Evolutionary conservation across 2,113 vertebrate species (phyloP).

Genomic region (Bufo bufo): DNA sequence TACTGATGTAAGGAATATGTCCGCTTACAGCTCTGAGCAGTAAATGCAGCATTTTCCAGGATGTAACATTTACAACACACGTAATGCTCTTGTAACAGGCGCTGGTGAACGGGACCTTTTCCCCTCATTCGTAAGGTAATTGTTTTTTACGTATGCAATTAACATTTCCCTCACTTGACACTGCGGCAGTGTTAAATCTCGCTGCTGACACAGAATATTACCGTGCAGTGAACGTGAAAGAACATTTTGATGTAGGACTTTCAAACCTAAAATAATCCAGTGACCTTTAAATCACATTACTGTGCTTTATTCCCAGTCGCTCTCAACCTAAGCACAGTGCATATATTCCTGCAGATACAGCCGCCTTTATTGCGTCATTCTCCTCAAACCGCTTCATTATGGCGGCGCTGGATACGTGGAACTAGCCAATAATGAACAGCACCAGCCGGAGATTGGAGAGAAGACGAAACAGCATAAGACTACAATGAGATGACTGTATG

Average conservation of each 20-base stretch:
- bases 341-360: background rate
- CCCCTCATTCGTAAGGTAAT: background rate
- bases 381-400: background rate
- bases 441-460: background rate
- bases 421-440: background rate
- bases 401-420: background rate
- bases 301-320: background rate
- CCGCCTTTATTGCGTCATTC: slow-evolving; percentile 4
- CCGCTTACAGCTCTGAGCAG: background rate
- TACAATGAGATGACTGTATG: too few relatives aligned
- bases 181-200: background rate
- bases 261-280: background rate
- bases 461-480: too few relatives aligned
- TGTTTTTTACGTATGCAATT: slow-evolving; percentile 36
- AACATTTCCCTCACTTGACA: slow-evolving; percentile 40
- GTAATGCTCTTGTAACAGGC: slow-evolving; percentile 24
- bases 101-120: background rate
- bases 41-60: slow-evolving; percentile 1
- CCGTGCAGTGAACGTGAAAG: background rate
- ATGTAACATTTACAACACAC: slow-evolving; percentile 1
- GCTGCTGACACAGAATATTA: slow-evolving; percentile 7
- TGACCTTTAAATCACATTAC: slow-evolving; percentile 40
- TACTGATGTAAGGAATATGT: background rate
- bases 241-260: slow-evolving; percentile 10
- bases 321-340: background rate